These are phyloP conservation scores for Drosophila simulans DNA, from an alignment of 1,140 invertebrate species.

Conservation along the genomic window DNA sequence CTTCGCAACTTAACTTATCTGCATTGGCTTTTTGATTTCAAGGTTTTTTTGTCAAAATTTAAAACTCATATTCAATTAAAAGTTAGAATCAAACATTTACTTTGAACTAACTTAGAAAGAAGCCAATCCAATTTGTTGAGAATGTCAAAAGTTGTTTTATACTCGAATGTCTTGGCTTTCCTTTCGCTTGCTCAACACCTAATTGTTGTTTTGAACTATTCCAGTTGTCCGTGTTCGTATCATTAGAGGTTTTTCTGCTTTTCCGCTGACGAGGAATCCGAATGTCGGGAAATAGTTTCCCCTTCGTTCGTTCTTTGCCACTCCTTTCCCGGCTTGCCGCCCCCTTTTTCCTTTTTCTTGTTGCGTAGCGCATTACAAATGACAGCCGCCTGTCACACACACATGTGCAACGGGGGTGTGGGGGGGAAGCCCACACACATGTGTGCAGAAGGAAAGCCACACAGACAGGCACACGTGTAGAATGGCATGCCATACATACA, in stretches of 20 bases:
- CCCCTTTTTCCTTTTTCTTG: constrained; percentile 27
- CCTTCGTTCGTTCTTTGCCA: constrained; percentile 3
- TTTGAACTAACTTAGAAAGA: neutral
- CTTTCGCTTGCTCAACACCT: constrained; percentile 2
- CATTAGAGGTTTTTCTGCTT: constrained; percentile 28
- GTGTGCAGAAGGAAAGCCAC: constrained; percentile 14
- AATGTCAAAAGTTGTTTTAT: constrained; percentile 5
- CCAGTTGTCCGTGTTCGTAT: constrained; percentile 6
- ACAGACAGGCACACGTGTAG: constrained; percentile 28
- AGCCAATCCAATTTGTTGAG: constrained; percentile 10
- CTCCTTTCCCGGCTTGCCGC: neutral
- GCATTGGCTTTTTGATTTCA: neutral
- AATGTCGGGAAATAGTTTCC: constrained; percentile 38
- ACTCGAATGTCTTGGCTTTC: neutral
- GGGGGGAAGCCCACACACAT: constrained; percentile 10
- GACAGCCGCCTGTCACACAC: constrained; percentile 68
- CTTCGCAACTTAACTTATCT: too few species aligned
- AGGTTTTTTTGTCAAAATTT: too few species aligned
- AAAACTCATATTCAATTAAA: too few species aligned
- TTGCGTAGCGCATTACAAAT: constrained; percentile 68
- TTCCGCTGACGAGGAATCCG: constrained; percentile 23
- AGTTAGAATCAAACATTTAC: neutral
- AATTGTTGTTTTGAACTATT: constrained; percentile 21
- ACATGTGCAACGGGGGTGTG: constrained; percentile 7
- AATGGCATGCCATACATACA: constrained; percentile 22